Evolutionary conservation across 2,888 invertebrate species (phyloP).

Genomic region (Diarsia dahlii): DNA sequence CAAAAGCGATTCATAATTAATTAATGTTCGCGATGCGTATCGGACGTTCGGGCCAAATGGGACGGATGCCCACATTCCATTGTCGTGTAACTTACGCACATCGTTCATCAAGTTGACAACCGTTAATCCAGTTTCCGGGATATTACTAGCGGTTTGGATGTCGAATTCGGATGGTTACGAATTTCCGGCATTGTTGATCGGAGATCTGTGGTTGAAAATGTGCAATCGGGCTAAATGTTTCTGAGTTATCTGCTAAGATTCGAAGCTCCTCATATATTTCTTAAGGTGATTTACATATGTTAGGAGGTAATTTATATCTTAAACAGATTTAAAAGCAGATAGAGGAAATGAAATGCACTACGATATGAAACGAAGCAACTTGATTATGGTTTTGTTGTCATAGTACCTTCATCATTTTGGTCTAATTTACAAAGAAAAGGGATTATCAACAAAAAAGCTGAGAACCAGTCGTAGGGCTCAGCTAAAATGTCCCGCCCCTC

Average conservation of each 20-base stretch:
- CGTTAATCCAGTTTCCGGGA: conserved; percentile 90
- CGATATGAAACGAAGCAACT: neutral
- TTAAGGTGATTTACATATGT: neutral
- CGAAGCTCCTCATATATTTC: neutral
- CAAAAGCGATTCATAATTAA: conserved; percentile 84
- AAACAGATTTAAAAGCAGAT: fast-evolving
- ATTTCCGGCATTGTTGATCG: conserved; percentile 42
- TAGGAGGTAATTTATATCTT: neutral
- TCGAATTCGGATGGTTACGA: conserved; percentile 30
- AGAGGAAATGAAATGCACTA: neutral
- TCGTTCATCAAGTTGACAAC: conserved; percentile 90
- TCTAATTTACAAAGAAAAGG: neutral
- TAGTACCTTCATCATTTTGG: neutral
- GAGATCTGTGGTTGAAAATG: conserved; percentile 3
- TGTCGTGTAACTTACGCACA: conserved; percentile 89
- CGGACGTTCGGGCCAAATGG: conserved; percentile 81
- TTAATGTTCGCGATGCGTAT: conserved; percentile 82
- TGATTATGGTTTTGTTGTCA: neutral
- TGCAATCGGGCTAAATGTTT: conserved; percentile 7
- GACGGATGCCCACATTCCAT: conserved; percentile 88
- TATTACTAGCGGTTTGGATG: conserved; percentile 72
- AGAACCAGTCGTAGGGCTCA: conserved; percentile 71
- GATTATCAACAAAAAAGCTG: conserved; percentile 30
- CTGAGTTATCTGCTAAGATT: neutral
- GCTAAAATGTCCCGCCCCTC: conserved; percentile 76